phyloP scores from a whole-genome alignment of 1,140 invertebrate genomes.

The Apis dorsata region DNA sequence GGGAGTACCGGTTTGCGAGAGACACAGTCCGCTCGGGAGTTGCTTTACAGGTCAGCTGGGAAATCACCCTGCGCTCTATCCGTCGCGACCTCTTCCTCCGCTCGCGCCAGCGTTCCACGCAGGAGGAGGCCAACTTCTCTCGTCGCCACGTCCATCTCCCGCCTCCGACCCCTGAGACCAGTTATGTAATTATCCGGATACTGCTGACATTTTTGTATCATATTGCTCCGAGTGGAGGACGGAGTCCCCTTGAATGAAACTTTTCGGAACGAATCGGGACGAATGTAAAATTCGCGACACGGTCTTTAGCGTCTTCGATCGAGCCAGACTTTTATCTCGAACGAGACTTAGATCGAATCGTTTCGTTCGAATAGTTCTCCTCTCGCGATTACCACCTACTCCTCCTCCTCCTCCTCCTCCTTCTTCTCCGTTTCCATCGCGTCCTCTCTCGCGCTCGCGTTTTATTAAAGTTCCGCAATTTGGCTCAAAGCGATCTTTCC shows the following conservation, averaged over 20 bases:
- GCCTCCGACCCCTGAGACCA: slow-evolving; percentile 44
- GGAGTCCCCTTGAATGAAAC: not conserved
- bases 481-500: slow-evolving; percentile 7
- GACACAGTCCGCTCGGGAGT: slow-evolving; percentile 69
- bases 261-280: not conserved
- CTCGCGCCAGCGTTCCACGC: slow-evolving; percentile 36
- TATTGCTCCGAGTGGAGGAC: slow-evolving; percentile 56
- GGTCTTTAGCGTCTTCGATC: not conserved
- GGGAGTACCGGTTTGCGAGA: slow-evolving; percentile 50
- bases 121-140: slow-evolving; percentile 48
- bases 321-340: not conserved
- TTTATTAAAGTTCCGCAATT: slow-evolving; percentile 44
- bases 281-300: not conserved
- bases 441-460: slow-evolving; percentile 10
- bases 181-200: slow-evolving; percentile 77
- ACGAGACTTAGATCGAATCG: not conserved
- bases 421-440: not conserved
- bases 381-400: not conserved
- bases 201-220: slow-evolving; percentile 75
- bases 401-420: too few species aligned
- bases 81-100: slow-evolving; percentile 58
- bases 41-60: slow-evolving; percentile 81
- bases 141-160: not conserved
- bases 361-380: not conserved
- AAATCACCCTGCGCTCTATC: slow-evolving; percentile 79